Conservation (phyloP, 2,797 vertebrate genomes). For the Perdix hodgsoniae region DNA sequence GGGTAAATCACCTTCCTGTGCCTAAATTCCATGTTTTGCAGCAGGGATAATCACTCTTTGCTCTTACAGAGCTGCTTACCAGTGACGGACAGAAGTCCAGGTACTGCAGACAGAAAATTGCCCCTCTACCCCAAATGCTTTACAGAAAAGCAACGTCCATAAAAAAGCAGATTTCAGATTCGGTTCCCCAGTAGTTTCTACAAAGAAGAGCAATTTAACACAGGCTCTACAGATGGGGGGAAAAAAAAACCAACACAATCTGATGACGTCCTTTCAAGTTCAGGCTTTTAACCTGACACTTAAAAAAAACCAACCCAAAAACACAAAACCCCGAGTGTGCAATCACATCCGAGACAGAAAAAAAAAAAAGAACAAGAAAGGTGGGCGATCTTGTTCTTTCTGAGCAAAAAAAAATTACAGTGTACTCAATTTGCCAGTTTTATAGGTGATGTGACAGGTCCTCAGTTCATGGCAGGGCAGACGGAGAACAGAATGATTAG, state of each 20-base stretch:
- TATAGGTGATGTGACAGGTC: conserved; percentile 55
- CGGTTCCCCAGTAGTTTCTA: neutral
- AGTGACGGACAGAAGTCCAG: neutral
- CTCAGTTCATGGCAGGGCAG: conserved; percentile 45
- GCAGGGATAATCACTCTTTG: neutral
- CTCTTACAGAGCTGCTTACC: neutral
- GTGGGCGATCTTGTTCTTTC: neutral
- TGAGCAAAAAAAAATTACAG: neutral
- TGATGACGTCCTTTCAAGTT: neutral
- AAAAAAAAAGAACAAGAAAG: conserved; percentile 3
- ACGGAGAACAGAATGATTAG: conserved; percentile 59
- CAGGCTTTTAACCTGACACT: neutral
- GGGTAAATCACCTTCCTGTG: neutral
- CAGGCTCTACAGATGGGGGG: neutral
- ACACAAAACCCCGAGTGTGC: neutral
- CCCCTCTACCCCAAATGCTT: neutral
- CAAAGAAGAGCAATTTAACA: neutral
- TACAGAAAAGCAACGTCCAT: neutral
- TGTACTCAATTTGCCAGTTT: conserved; percentile 15
- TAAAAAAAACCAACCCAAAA: neutral
- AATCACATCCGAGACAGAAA: neutral
- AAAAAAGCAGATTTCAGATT: neutral
- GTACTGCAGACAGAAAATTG: neutral
- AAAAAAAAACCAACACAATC: neutral
- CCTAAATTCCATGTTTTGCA: neutral